Evolutionary conservation across 2,888 invertebrate species (phyloP).

Genomic region (Temnothorax ravouxi): DNA sequence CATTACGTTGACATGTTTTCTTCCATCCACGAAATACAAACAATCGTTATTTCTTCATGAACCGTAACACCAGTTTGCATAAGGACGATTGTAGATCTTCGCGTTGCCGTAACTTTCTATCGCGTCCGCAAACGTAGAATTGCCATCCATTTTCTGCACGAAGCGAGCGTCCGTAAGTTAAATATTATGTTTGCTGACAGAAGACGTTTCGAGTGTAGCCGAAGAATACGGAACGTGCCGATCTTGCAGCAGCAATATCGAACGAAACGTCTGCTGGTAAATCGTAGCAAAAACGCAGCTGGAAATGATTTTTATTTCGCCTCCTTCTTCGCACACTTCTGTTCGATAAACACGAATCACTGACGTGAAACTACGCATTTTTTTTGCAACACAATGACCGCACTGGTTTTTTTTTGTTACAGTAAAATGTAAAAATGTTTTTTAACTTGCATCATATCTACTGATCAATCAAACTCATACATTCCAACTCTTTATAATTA

Average conservation of each 20-base stretch:
- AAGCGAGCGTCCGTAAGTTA: constrained; percentile 68
- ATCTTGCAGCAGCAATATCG: constrained; percentile 70
- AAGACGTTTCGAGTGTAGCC: constrained; percentile 61
- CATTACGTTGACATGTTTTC: constrained; percentile 2
- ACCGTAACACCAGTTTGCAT: constrained; percentile 39
- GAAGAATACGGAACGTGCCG: constrained; percentile 64
- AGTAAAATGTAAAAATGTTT: neutral
- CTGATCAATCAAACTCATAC: neutral
- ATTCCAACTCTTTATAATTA: neutral
- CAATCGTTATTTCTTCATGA: constrained; percentile 47
- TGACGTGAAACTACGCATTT: constrained; percentile 38
- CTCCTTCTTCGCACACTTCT: constrained; percentile 46
- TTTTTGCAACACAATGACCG: constrained; percentile 14
- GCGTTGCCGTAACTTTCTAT: constrained; percentile 50
- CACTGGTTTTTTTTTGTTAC: constrained; percentile 12
- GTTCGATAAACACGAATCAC: constrained; percentile 69
- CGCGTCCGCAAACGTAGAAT: constrained; percentile 38
- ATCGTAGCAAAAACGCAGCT: constrained; percentile 36
- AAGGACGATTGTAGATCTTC: constrained; percentile 34
- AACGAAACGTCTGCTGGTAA: constrained; percentile 55
- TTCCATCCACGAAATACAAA: neutral
- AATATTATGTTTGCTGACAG: constrained; percentile 74
- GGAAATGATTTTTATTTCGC: constrained; percentile 60
- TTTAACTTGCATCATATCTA: neutral
- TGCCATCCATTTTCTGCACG: constrained; percentile 55